Evolutionary conservation across 2,888 invertebrate species (phyloP).

Genomic region (Papilio elwesi): DNA sequence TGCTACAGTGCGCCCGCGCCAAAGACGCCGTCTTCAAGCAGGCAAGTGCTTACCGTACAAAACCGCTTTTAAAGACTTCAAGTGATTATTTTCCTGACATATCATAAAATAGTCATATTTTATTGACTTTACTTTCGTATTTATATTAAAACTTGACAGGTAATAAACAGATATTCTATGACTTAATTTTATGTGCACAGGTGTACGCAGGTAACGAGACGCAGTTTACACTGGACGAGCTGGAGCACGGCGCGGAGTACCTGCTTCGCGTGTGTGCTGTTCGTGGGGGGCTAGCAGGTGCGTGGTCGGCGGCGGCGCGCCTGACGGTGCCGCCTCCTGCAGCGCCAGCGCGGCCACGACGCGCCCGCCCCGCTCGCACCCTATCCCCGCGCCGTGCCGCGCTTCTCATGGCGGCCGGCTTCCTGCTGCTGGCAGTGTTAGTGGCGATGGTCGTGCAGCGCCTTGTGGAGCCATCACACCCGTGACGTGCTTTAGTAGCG

Average conservation of each 20-base stretch:
- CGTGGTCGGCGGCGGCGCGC: conserved; percentile 87
- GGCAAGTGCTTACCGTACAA: conserved; percentile 45
- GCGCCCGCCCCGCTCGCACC: conserved; percentile 82
- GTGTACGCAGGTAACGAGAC: conserved; percentile 87
- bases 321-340: conserved; percentile 75
- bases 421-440: conserved; percentile 85
- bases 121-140: no score
- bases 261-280: conserved; percentile 91
- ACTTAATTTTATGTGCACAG: conserved; percentile 61
- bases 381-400: conserved; percentile 86
- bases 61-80: conserved; percentile 41
- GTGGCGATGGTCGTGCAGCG: conserved; percentile 86
- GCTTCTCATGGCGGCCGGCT: conserved; percentile 84
- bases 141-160: no score
- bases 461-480: conserved; percentile 76
- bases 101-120: background rate
- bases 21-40: conserved; percentile 70
- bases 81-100: background rate
- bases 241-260: conserved; percentile 91
- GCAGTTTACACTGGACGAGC: conserved; percentile 86
- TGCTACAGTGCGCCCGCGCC: conserved; percentile 86
- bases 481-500: conserved; percentile 76
- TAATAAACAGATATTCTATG: background rate
- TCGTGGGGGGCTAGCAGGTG: conserved; percentile 87
- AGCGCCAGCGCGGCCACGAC: conserved; percentile 83